Percentiles rank a stretch among this genome's conserved stretches.
Conservation (phyloP, 2,888 invertebrate genomes). For the Trypoxylon attenuatum region DNA sequence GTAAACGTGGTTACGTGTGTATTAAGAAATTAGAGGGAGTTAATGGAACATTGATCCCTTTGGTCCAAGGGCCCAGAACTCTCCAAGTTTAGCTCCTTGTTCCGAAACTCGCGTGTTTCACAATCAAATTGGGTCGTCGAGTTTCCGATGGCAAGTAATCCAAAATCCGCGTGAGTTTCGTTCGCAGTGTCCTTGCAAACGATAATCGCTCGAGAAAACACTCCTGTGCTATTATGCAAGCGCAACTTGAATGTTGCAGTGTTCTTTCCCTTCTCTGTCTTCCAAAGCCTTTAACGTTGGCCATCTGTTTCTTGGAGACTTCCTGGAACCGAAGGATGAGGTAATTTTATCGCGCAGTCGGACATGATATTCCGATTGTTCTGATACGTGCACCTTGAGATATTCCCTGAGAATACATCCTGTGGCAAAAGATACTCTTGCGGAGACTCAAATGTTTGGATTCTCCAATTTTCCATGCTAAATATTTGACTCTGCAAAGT, state of each 20-base stretch:
- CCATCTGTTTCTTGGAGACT: too few relatives aligned
- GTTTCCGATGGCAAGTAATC: constrained; percentile 34
- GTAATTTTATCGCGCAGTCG: too few relatives aligned
- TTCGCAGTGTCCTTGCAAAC: constrained; percentile 44
- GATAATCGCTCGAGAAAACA: constrained; percentile 51
- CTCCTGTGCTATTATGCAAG: constrained; percentile 43
- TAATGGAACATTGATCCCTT: constrained; percentile 21
- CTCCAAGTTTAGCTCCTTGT: constrained; percentile 1
- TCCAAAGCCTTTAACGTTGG: too few relatives aligned
- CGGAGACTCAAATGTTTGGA: too few relatives aligned
- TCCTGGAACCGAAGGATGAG: too few relatives aligned
- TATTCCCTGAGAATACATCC: too few relatives aligned
- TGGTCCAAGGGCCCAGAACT: constrained; percentile 13
- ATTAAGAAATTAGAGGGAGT: constrained; percentile 20
- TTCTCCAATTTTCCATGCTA: too few relatives aligned
- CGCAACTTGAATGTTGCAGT: background rate
- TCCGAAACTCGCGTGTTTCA: constrained; percentile 7
- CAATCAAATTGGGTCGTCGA: constrained; percentile 32
- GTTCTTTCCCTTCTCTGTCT: constrained; percentile 1
- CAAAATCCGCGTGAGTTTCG: constrained; percentile 43
- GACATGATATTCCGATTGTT: too few relatives aligned
- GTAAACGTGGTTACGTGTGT: too few relatives aligned
- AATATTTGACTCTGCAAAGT: too few relatives aligned
- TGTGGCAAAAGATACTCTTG: too few relatives aligned
- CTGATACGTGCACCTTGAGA: too few relatives aligned